Conservation (phyloP, 2,888 invertebrate genomes). For the Bombylius discolor region DNA sequence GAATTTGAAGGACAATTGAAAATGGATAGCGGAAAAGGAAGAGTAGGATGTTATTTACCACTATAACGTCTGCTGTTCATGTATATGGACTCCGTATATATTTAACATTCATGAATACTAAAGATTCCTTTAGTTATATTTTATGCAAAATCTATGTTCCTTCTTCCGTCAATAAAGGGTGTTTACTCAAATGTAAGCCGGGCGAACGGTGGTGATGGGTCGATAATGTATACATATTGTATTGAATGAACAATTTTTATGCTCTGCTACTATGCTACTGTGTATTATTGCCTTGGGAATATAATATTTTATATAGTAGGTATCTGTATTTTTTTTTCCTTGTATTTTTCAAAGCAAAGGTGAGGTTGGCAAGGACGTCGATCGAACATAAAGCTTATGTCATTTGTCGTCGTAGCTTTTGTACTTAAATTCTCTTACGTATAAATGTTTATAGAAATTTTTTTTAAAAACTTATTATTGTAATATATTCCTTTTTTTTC, state of each 20-base stretch:
- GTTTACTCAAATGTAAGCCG: too few species aligned
- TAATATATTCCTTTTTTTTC: too few species aligned
- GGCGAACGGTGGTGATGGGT: too few species aligned
- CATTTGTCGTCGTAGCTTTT: background rate
- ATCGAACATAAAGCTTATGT: slow-evolving; percentile 5
- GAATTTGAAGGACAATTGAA: background rate
- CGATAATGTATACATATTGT: too few species aligned
- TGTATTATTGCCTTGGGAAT: background rate
- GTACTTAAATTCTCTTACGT: background rate
- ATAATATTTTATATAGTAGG: background rate
- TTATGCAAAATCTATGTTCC: too few species aligned
- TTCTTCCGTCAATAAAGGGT: too few species aligned
- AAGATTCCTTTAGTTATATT: too few species aligned
- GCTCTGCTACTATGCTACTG: background rate
- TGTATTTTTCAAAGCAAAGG: slow-evolving; percentile 1
- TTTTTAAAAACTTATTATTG: too few species aligned
- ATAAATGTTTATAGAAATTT: too few species aligned
- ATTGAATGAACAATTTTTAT: background rate
- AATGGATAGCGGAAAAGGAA: background rate
- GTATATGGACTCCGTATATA: background rate
- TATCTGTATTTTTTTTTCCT: background rate
- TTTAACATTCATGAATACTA: too few species aligned
- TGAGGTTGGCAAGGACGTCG: slow-evolving; percentile 8
- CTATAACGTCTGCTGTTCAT: background rate
- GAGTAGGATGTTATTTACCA: background rate